A percentile compares a stretch with the other conserved stretches of the same genome.
Conservation (phyloP, 2,113 vertebrate genomes). For the Myrmecophaga tridactyla region DNA sequence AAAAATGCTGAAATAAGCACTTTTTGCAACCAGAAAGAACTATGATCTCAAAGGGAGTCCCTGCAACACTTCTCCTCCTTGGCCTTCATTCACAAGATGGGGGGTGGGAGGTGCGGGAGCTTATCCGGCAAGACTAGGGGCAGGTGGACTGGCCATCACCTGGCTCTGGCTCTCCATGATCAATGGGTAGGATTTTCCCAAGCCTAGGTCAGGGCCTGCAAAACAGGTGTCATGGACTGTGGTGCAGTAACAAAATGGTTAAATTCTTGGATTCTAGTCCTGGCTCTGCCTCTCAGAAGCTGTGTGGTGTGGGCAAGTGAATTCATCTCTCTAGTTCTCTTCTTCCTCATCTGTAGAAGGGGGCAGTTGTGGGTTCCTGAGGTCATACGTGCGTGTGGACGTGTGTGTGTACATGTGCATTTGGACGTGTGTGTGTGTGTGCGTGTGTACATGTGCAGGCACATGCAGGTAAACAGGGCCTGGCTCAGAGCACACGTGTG, state of each 20-base stretch:
- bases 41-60: constrained; percentile 69
- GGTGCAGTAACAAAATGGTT: not conserved
- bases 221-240: constrained; percentile 4
- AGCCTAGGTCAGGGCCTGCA: not conserved
- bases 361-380: not conserved
- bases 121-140: not conserved
- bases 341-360: not conserved
- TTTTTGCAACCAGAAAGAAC: constrained; percentile 82
- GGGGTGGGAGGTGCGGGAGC: too few species aligned
- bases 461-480: not conserved
- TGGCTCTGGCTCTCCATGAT: not conserved
- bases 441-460: not conserved
- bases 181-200: not conserved
- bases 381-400: not conserved
- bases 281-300: not conserved
- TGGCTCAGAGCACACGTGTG: not conserved
- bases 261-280: not conserved
- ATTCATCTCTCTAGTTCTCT: not conserved
- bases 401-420: not conserved
- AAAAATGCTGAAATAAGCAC: constrained; percentile 81
- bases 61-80: constrained; percentile 67
- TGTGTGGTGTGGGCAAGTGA: not conserved
- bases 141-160: not conserved
- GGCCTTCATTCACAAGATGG: constrained; percentile 73
- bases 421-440: too few species aligned